Conservation (phyloP, 2,888 invertebrate genomes). For the Eurytoma californica region DNA sequence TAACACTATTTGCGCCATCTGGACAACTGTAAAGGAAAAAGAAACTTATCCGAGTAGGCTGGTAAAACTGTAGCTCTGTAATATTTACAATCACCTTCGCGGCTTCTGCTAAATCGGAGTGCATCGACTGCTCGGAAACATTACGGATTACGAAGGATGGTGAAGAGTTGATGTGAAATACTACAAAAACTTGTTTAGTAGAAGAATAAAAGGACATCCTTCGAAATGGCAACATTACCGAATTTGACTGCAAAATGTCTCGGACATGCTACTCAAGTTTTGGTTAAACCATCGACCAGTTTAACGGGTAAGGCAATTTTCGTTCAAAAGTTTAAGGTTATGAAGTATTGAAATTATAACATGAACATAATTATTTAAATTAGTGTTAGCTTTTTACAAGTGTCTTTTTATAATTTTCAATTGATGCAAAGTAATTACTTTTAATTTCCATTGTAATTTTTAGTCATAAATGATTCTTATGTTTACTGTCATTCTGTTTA, state of each 20-base stretch:
- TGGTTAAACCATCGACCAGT: conserved; percentile 19
- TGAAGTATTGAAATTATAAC: neutral
- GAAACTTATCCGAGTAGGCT: no score
- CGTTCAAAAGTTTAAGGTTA: conserved; percentile 3
- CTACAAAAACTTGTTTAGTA: neutral
- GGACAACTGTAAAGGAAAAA: no score
- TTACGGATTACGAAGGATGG: no score
- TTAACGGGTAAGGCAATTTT: conserved; percentile 21
- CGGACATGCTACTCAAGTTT: neutral
- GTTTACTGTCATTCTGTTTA: neutral
- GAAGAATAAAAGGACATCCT: neutral
- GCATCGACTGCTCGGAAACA: no score
- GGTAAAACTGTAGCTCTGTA: no score
- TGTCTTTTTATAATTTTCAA: neutral
- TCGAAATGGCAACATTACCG: conserved; percentile 39
- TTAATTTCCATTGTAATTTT: conserved; percentile 1
- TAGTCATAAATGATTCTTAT: neutral
- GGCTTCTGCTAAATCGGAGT: no score
- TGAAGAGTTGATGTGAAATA: neutral
- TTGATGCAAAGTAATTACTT: neutral
- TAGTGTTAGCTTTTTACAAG: neutral
- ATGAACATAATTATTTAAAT: neutral
- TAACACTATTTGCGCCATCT: no score
- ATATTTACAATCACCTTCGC: no score
- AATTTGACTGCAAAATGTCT: conserved; percentile 36